Evolutionary conservation across 2,888 invertebrate genomes (phyloP), one percentile per base, ranked within the genome.

Genomic region (Epinotia ramella): DNA sequence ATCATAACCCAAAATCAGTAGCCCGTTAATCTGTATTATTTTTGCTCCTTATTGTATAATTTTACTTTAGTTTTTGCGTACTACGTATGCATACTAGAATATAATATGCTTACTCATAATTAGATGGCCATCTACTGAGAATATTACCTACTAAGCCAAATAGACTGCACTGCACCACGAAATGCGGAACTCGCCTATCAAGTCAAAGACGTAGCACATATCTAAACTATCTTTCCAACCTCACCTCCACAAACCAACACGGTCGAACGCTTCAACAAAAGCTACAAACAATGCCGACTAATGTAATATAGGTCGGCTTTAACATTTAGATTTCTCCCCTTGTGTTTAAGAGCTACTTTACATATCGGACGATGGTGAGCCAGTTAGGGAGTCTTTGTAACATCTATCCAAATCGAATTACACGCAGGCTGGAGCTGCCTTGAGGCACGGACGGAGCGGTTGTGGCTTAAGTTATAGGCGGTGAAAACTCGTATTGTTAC

Each of bases 331-430:
- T 67, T 56, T 18, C 67, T 57, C 68, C 66, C 65, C 65, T 65
- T 65, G 53, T 64, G 72, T 46, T 53, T 60, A 73, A 63, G 53
- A 46, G 49, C 56, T 64, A 74, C 69, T 74, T 74, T 74, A 59
- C 74, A 74, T 74, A 70, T 69, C 74, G 69, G 69, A 56, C 66
- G 40, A 11, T 85, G 80, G 82, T 87, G 88, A 88, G 86, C 84
- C 85, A 84, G 88, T 88, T 87, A 84, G 79, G 80, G 74, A 79
- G 82, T 86, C 88, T 90, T 89, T 89, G 89, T 88, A 88, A 89
- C 88, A 85, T 87, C 85, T 85, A 89, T 87, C 87, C 87, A 84
- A 89, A 90, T 89, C 87, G 84, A 88, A 87, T 90, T 90, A 89
- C 83, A 81, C 79, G 73, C 77, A 77, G 79, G 74, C 81, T 84